Percentiles rank a stretch among this genome's conserved stretches.
These are phyloP conservation scores for Leptinotarsa peninsularis DNA, from an alignment of 2,888 invertebrate species.

Conservation along the genomic window DNA sequence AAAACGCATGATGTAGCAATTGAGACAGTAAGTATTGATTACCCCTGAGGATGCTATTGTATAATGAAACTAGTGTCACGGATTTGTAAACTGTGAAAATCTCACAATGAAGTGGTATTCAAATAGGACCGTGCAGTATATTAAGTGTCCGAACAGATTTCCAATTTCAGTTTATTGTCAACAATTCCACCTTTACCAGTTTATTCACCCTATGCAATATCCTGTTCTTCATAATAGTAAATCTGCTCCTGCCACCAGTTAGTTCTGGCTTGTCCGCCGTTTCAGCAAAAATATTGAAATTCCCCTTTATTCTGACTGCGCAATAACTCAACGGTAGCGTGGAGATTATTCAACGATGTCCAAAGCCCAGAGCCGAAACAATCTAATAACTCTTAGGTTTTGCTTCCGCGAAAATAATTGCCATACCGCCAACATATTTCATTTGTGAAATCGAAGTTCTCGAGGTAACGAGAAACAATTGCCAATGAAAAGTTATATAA, in stretches of 20 bases:
- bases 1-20: no score
- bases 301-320: slow-evolving; percentile 1
- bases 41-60: no score
- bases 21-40: no score
- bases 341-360: slow-evolving; percentile 31
- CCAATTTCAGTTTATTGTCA: no score
- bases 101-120: no score
- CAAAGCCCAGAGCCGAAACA: slow-evolving; percentile 32
- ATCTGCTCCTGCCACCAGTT: neutral
- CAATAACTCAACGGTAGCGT: slow-evolving; percentile 21
- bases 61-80: no score
- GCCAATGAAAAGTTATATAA: slow-evolving; percentile 10
- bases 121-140: no score
- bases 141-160: no score
- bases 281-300: slow-evolving; percentile 11
- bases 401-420: slow-evolving; percentile 21
- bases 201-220: neutral
- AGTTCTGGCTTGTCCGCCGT: neutral
- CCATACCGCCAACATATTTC: slow-evolving; percentile 22
- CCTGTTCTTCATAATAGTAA: neutral
- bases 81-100: no score
- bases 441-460: slow-evolving; percentile 3
- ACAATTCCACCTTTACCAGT: no score
- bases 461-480: slow-evolving; percentile 11
- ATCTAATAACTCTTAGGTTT: slow-evolving; percentile 31